Evolutionary conservation across 2,113 vertebrate species (phyloP).

Genomic region (Solea senegalensis): DNA sequence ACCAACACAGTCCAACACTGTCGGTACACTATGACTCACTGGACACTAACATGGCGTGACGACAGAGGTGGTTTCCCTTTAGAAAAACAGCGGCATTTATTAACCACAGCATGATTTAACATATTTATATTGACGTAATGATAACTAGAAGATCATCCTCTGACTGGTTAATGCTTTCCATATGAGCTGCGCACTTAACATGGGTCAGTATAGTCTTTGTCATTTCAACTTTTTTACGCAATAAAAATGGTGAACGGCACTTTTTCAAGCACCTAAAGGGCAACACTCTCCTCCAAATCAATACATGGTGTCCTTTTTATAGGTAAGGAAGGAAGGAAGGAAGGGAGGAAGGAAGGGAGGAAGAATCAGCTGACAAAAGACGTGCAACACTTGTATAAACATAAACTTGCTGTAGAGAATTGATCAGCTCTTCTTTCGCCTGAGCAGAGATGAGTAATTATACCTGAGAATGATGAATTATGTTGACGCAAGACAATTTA

Average conservation of each 20-base stretch:
- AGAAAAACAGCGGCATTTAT: slow-evolving; percentile 17
- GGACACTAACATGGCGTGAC: slow-evolving; percentile 5
- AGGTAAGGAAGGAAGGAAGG: slow-evolving; percentile 15
- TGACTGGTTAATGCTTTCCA: too few relatives aligned
- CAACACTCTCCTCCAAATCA: too few relatives aligned
- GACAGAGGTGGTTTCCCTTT: background rate
- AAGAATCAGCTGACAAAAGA: too few relatives aligned
- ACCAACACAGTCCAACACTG: slow-evolving; percentile 12
- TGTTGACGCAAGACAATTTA: too few relatives aligned
- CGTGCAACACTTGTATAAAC: slow-evolving; percentile 21
- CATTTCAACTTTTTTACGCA: too few relatives aligned
- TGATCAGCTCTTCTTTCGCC: background rate
- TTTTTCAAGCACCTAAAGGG: too few relatives aligned
- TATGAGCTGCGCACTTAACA: too few relatives aligned
- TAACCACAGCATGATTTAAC: background rate
- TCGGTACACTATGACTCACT: slow-evolving; percentile 2
- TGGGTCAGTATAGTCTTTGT: too few relatives aligned
- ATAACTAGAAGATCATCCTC: slow-evolving; percentile 6
- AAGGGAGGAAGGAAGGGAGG: too few relatives aligned
- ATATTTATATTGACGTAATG: slow-evolving; percentile 23
- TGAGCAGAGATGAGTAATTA: background rate
- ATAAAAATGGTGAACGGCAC: too few relatives aligned
- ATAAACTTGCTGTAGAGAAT: background rate
- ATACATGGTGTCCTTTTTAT: background rate
- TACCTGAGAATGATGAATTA: background rate